Conservation (phyloP, 2,888 invertebrate species). For the Protodeltote pygarga region DNA sequence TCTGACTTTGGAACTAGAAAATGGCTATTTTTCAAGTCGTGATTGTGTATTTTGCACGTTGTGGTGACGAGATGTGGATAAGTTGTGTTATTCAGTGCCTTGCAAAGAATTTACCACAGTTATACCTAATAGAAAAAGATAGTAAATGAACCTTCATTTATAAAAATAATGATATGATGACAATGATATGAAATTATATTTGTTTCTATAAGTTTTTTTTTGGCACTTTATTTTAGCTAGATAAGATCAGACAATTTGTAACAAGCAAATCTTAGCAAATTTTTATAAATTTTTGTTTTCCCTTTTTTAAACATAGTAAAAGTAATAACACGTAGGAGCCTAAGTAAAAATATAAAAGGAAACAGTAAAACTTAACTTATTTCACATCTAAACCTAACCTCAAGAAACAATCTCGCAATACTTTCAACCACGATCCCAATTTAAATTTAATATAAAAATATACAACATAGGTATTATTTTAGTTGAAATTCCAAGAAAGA, state of each 20-base stretch:
- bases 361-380: background rate
- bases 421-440: conserved; percentile 34
- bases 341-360: no score
- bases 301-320: conserved; percentile 2
- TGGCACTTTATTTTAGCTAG: no score
- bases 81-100: background rate
- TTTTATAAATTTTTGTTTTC: no score
- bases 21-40: conserved; percentile 50
- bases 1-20: conserved; percentile 54
- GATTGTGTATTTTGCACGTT: conserved; percentile 45
- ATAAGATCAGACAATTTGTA: no score
- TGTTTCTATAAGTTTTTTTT: no score
- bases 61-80: conserved; percentile 1
- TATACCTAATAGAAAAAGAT: no score
- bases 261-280: no score
- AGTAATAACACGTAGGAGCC: no score
- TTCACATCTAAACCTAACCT: conserved; percentile 12
- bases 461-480: conserved; percentile 49
- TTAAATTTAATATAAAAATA: conserved; percentile 39
- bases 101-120: background rate
- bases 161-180: no score
- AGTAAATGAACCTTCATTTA: no score
- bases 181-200: no score
- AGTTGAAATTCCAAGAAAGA: conserved; percentile 50
- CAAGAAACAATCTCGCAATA: conserved; percentile 27